Evolutionary conservation across 2,888 invertebrate genomes (phyloP).

Genomic region (Phortica okadai): DNA sequence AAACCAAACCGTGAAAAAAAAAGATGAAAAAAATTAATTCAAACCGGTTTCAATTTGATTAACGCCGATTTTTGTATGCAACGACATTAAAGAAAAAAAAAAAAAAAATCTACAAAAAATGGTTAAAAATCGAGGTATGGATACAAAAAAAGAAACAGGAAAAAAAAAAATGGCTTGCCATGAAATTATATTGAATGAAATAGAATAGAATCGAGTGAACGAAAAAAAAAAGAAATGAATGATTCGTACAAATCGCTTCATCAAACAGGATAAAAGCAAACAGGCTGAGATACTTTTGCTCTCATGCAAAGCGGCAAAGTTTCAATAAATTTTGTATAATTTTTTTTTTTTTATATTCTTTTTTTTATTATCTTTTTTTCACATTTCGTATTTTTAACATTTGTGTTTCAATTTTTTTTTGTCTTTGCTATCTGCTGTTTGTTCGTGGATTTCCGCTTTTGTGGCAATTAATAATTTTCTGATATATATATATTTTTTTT

Average conservation of each 20-base stretch:
- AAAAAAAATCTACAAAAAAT: slow-evolving; percentile 7
- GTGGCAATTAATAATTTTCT: neutral
- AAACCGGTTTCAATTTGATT: slow-evolving; percentile 68
- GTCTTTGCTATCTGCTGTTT: neutral
- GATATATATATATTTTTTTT: neutral
- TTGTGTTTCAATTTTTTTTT: neutral
- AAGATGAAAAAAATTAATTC: slow-evolving; percentile 16
- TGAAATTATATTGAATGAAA: too few species aligned
- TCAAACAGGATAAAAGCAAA: slow-evolving; percentile 1
- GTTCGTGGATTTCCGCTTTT: slow-evolving; percentile 8
- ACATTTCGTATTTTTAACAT: neutral
- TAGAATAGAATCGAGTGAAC: neutral
- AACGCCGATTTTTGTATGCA: slow-evolving; percentile 50
- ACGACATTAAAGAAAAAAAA: slow-evolving; percentile 26
- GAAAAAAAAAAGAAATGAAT: neutral
- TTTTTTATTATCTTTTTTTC: neutral
- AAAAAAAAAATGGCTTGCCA: neutral
- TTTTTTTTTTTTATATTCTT: too few species aligned
- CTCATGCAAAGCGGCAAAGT: neutral
- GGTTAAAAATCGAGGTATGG: neutral
- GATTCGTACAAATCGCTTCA: neutral
- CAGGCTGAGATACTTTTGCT: neutral
- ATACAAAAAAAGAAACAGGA: neutral
- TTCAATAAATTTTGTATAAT: too few species aligned
- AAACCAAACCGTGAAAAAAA: slow-evolving; percentile 7